Percentiles rank a stretch among this genome's conserved stretches.
Evolutionary conservation across 1,140 invertebrate genomes (phyloP).

Genomic region (Triops longicaudatus): DNA sequence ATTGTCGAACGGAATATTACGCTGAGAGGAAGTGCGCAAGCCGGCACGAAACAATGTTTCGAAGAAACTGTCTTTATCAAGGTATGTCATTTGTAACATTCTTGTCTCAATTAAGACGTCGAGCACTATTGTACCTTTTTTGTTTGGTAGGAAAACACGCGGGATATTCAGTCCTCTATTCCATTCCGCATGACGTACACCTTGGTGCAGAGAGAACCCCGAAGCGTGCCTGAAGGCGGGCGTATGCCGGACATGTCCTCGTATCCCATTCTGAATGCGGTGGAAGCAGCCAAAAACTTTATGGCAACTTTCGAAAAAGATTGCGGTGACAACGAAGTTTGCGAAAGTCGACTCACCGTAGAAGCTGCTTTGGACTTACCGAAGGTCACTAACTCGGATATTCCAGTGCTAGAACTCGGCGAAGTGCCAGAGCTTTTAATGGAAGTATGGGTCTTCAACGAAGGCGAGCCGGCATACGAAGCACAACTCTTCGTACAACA

Average conservation of each 20-base stretch:
- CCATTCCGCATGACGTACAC: conserved; percentile 76
- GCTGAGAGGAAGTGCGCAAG: conserved; percentile 34
- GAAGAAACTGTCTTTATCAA: conserved; percentile 70
- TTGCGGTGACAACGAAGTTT: conserved; percentile 81
- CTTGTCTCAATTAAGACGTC: conserved; percentile 3
- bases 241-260: conserved; percentile 60
- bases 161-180: conserved; percentile 75
- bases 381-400: conserved; percentile 35
- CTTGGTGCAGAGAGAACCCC: conserved; percentile 58
- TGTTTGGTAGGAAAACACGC: conserved; percentile 55
- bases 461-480: conserved; percentile 83
- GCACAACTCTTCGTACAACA: conserved; percentile 71
- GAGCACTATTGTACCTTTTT: conserved; percentile 13
- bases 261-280: conserved; percentile 81
- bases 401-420: conserved; percentile 53
- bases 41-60: conserved; percentile 51
- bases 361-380: conserved; percentile 53
- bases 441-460: conserved; percentile 63
- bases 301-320: conserved; percentile 84
- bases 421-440: conserved; percentile 66
- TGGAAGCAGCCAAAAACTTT: conserved; percentile 69
- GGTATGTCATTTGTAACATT: conserved; percentile 36
- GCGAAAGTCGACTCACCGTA: conserved; percentile 72
- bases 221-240: conserved; percentile 40
- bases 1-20: conserved; percentile 38